phyloP scores from a whole-genome alignment of 2,888 invertebrate species.

The Ennomos quercinarius region DNA sequence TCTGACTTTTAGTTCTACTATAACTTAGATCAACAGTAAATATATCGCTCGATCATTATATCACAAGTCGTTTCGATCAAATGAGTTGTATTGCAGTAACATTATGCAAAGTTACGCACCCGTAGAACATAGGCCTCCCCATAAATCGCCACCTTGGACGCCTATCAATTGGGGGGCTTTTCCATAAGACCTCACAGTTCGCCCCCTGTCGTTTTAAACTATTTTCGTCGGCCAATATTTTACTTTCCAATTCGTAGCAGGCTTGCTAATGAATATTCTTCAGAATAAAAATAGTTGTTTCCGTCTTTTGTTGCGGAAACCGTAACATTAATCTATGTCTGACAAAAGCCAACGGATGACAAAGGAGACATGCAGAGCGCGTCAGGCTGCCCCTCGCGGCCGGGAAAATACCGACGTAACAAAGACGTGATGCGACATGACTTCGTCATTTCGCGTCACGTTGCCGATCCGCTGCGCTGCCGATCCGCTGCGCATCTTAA shows the following conservation, averaged over 20 bases:
- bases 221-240: slow-evolving; percentile 30
- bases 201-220: too few species aligned
- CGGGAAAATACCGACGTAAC: slow-evolving; percentile 52
- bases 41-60: too few species aligned
- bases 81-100: too few species aligned
- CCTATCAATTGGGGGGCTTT: too few species aligned
- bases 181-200: too few species aligned
- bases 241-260: slow-evolving; percentile 35
- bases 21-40: too few species aligned
- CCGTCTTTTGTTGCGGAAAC: slow-evolving; percentile 36
- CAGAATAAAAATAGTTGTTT: slow-evolving; percentile 45
- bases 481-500: too few species aligned
- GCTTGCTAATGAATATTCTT: slow-evolving; percentile 47
- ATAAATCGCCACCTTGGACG: too few species aligned
- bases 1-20: too few species aligned
- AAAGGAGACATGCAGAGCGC: slow-evolving; percentile 52
- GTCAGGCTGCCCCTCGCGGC: slow-evolving; percentile 42
- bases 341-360: slow-evolving; percentile 64
- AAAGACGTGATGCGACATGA: slow-evolving; percentile 39
- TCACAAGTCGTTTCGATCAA: too few species aligned
- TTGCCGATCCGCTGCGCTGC: not conserved
- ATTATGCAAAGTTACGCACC: too few species aligned
- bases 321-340: slow-evolving; percentile 68
- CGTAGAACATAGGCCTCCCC: too few species aligned
- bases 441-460: slow-evolving; percentile 39